These are phyloP conservation scores for Ochotona curzoniae DNA, from an alignment of 2,113 vertebrate genomes.

Conservation along the genomic window DNA sequence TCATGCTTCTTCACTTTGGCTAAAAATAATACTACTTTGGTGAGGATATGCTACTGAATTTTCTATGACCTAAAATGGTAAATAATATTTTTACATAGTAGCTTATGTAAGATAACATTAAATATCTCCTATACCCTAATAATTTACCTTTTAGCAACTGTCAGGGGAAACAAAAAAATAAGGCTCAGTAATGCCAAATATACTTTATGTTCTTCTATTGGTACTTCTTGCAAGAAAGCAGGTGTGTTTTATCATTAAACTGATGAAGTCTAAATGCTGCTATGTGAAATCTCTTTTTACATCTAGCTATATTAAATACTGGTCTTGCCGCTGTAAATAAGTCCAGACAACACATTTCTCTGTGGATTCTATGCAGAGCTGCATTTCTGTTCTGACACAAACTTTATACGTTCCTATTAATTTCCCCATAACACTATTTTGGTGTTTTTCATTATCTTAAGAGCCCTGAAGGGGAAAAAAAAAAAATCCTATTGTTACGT, in stretches of 20 bases:
- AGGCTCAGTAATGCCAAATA: background rate
- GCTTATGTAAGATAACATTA: background rate
- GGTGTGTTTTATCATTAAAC: background rate
- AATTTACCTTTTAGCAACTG: background rate
- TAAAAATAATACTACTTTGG: background rate
- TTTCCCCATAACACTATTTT: background rate
- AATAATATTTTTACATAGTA: background rate
- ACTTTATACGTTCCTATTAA: background rate
- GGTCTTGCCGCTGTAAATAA: background rate
- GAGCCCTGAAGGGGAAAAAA: slow-evolving; percentile 1
- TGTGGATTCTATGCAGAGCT: background rate
- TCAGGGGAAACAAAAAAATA: background rate
- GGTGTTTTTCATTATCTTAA: background rate
- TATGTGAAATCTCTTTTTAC: background rate
- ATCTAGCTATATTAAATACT: background rate
- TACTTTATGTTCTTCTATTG: background rate
- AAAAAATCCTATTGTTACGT: background rate
- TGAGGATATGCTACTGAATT: background rate
- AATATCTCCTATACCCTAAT: background rate
- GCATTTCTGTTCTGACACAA: background rate
- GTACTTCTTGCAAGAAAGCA: background rate
- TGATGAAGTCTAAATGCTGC: background rate
- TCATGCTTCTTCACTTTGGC: background rate
- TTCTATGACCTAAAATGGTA: background rate
- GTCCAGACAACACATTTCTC: background rate